These are phyloP conservation scores for Ariopsis seemanni DNA, from an alignment of 2,113 vertebrate genomes.

Conservation along the genomic window DNA sequence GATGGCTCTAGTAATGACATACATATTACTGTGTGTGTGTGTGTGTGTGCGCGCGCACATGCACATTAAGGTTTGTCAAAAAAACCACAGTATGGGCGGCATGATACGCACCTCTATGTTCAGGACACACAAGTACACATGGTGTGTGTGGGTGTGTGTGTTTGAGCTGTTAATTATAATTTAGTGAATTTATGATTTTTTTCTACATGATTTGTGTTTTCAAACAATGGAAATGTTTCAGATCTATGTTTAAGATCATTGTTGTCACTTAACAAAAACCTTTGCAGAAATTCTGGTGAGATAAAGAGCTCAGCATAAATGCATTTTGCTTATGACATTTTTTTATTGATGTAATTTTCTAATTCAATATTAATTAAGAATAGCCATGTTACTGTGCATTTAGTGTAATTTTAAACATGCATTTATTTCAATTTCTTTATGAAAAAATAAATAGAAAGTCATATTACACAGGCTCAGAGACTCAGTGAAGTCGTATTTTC, in stretches of 20 bases:
- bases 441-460: not conserved
- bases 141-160: not conserved
- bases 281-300: not conserved
- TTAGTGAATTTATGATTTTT: not conserved
- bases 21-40: conserved; percentile 56
- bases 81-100: not conserved
- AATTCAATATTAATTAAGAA: not conserved
- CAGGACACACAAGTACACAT: not conserved
- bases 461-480: not conserved
- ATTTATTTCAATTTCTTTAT: not conserved
- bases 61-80: not conserved
- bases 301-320: not conserved
- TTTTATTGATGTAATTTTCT: not conserved
- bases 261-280: not conserved
- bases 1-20: conserved; percentile 66
- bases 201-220: not conserved
- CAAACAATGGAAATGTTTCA: not conserved
- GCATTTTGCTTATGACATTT: not conserved
- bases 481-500: not conserved
- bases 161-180: not conserved
- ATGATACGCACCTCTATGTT: not conserved
- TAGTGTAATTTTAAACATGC: not conserved
- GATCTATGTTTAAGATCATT: not conserved
- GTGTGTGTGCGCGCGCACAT: conserved; percentile 10
- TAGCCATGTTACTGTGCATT: not conserved